phyloP scores from a whole-genome alignment of 2,113 vertebrate species.

The Columba livia region DNA sequence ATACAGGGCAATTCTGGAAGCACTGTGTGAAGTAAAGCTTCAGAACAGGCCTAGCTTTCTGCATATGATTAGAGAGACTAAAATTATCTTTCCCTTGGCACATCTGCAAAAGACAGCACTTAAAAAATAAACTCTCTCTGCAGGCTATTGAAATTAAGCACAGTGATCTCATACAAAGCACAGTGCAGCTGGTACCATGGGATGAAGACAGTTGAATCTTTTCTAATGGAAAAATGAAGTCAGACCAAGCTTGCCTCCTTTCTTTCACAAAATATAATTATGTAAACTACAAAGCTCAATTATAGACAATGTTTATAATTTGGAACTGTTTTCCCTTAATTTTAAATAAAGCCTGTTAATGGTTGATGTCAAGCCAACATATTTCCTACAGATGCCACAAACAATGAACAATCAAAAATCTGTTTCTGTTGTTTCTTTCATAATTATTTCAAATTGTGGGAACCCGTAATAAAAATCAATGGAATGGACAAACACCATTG shows the following conservation, averaged over 20 bases:
- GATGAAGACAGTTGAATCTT: conserved; percentile 71
- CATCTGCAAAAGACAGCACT: conserved; percentile 71
- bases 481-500: conserved; percentile 70
- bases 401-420: conserved; percentile 80
- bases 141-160: conserved; percentile 73
- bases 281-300: conserved; percentile 76
- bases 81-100: conserved; percentile 71
- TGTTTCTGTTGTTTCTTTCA: conserved; percentile 67
- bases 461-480: conserved; percentile 76
- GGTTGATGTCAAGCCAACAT: conserved; percentile 64
- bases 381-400: conserved; percentile 77
- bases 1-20: neutral
- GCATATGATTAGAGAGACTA: conserved; percentile 56
- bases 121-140: conserved; percentile 74
- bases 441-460: conserved; percentile 76
- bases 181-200: conserved; percentile 74
- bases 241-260: conserved; percentile 67
- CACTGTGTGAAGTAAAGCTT: conserved; percentile 37
- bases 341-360: conserved; percentile 71
- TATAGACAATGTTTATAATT: conserved; percentile 80
- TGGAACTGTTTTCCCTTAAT: conserved; percentile 65
- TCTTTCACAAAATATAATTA: conserved; percentile 77
- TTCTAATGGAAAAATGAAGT: conserved; percentile 76
- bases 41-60: conserved; percentile 38
- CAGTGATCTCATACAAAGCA: conserved; percentile 73